Conservation (phyloP, 2,888 invertebrate genomes). For the Drepanosiphum platanoidis region DNA sequence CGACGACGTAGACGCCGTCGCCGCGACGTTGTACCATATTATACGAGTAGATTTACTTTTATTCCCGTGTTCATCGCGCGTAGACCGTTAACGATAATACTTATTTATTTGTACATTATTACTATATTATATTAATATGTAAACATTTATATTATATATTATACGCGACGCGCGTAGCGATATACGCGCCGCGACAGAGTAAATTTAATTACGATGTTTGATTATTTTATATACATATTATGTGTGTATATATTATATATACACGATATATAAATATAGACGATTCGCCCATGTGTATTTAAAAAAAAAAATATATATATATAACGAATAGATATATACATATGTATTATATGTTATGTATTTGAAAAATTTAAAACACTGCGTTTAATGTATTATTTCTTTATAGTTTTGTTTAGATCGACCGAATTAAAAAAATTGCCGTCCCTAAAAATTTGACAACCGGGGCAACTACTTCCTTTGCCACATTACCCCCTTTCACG, state of each 20-base stretch:
- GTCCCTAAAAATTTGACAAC: too few relatives aligned
- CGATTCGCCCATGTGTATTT: neutral
- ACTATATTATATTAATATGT: too few relatives aligned
- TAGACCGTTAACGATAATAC: slow-evolving; percentile 50
- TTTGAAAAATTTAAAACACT: too few relatives aligned
- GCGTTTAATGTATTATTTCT: too few relatives aligned
- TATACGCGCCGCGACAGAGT: neutral
- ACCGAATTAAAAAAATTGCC: too few relatives aligned
- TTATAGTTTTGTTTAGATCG: too few relatives aligned
- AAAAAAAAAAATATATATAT: neutral
- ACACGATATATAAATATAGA: neutral
- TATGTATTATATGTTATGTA: neutral
- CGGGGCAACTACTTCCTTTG: too few relatives aligned
- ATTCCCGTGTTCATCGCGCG: too few relatives aligned
- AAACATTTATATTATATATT: too few relatives aligned
- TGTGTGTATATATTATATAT: neutral
- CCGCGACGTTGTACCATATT: too few relatives aligned
- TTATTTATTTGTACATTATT: slow-evolving; percentile 57
- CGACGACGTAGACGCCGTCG: too few relatives aligned
- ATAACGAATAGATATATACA: neutral
- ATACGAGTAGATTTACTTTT: slow-evolving; percentile 36
- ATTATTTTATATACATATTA: slow-evolving; percentile 5
- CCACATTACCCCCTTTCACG: too few relatives aligned
- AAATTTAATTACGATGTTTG: neutral
- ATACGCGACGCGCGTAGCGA: neutral